Evolutionary conservation across 2,113 vertebrate genomes (phyloP), one percentile per base, ranked within the genome.

Genomic region (Nibea coibor): DNA sequence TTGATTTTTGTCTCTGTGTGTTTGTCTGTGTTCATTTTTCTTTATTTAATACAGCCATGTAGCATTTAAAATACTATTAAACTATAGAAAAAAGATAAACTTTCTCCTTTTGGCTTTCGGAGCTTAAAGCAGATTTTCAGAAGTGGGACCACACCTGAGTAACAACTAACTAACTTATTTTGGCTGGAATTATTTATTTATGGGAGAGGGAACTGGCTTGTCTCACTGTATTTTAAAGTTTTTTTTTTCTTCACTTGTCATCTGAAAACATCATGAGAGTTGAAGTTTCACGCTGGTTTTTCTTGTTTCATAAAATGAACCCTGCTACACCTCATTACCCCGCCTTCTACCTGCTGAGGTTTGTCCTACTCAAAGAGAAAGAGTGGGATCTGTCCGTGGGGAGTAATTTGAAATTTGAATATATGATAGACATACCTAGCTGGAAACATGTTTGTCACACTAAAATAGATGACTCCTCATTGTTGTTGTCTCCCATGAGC

Each of bases 271-370:
- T 61, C 20, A 57, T 6, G 35, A 42, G 78, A 89, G 62, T 20
- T 24, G 3, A 63, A 10, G 81, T 62, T 84, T 84, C 78, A 59
- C 2, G 80, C 74, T 85, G 84, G 12, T 75, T 63, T 75, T 63
- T 56, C 19, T 63, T n/a, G 31, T 72, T 85, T 77, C 12, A 47
- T 45, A 56, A 28, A 83, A 47, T 28, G 58, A 81, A 64, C 51
- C 54, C 56, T 6, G 83, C 63, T 31, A 51, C 58, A 28, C 56
- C 69, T 84, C 85, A 78, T 89, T 80, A 78, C 45, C 19, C 48
- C 78, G 59, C 28, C 22, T 14, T 35, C 26, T 62, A 31, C 89
- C 87, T 14, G 83, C 89, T 84, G 89, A 81, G 85, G 75, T 88
- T 88, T 84, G 87, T 70, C 76, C 85, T 66, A 75, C 69, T 89